A percentile compares a stretch with the other conserved stretches of the same genome.
These are phyloP conservation scores for Apteryx owenii DNA, from an alignment of 2,113 vertebrate species.

Conservation along the genomic window DNA sequence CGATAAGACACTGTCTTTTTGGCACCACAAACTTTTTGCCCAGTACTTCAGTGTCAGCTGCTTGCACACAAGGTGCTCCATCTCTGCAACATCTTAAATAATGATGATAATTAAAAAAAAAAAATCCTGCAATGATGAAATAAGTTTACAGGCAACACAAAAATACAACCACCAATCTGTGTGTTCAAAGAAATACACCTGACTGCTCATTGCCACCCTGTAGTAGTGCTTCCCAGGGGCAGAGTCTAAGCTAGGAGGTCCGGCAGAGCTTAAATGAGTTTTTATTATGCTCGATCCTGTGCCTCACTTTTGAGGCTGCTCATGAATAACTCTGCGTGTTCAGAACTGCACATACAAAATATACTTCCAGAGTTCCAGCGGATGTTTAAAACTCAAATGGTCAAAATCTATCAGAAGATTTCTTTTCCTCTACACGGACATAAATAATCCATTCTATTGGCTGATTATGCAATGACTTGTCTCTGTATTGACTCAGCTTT, in stretches of 20 bases:
- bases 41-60: neutral
- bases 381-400: neutral
- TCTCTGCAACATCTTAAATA: neutral
- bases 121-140: neutral
- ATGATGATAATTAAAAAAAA: neutral
- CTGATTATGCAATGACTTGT: neutral
- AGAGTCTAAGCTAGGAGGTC: neutral
- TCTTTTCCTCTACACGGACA: neutral
- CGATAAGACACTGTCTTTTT: neutral
- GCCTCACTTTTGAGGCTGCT: neutral
- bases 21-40: neutral
- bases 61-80: neutral
- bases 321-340: neutral
- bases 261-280: rapidly evolving
- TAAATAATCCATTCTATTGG: neutral
- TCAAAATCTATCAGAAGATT: neutral
- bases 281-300: neutral
- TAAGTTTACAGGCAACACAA: neutral
- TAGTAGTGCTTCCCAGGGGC: neutral
- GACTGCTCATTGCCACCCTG: neutral
- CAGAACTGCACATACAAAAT: neutral
- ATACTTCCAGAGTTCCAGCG: neutral
- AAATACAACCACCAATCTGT: neutral
- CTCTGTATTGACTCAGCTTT: neutral
- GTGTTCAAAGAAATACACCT: neutral